Percentiles rank a stretch among this genome's conserved stretches.
These are phyloP conservation scores for Sitta carolinensis DNA, from an alignment of 2,797 vertebrate genomes.

Conservation along the genomic window DNA sequence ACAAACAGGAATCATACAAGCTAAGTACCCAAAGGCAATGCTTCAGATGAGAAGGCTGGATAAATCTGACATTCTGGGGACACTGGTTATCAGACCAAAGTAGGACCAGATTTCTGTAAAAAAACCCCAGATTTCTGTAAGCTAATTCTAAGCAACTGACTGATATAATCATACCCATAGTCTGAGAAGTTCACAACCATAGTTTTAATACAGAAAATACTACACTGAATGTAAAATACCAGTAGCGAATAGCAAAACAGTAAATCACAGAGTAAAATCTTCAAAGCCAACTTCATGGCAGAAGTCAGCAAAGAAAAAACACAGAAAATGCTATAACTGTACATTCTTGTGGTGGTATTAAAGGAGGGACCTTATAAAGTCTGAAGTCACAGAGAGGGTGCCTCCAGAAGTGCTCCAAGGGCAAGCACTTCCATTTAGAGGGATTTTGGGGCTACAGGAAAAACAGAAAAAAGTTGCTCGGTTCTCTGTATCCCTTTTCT, in stretches of 20 bases:
- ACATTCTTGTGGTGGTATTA: neutral
- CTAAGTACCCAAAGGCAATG: neutral
- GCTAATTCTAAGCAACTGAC: neutral
- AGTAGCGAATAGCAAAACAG: neutral
- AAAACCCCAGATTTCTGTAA: neutral
- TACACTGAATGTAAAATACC: neutral
- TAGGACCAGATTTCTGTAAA: neutral
- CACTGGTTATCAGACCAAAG: neutral
- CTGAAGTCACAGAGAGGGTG: neutral
- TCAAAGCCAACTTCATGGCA: neutral
- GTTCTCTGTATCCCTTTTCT: neutral
- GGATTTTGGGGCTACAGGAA: neutral
- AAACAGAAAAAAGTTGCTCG: neutral
- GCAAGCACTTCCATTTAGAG: neutral
- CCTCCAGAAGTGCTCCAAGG: neutral
- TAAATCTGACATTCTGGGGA: neutral
- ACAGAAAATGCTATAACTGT: neutral
- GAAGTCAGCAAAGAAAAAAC: neutral
- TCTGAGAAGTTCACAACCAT: neutral
- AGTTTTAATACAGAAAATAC: neutral
- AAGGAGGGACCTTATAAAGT: neutral
- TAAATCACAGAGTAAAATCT: neutral
- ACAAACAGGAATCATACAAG: neutral
- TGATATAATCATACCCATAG: neutral
- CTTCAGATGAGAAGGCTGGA: neutral